phyloP scores from a whole-genome alignment of 2,888 invertebrate species.

The Amblyteles armatorius region DNA sequence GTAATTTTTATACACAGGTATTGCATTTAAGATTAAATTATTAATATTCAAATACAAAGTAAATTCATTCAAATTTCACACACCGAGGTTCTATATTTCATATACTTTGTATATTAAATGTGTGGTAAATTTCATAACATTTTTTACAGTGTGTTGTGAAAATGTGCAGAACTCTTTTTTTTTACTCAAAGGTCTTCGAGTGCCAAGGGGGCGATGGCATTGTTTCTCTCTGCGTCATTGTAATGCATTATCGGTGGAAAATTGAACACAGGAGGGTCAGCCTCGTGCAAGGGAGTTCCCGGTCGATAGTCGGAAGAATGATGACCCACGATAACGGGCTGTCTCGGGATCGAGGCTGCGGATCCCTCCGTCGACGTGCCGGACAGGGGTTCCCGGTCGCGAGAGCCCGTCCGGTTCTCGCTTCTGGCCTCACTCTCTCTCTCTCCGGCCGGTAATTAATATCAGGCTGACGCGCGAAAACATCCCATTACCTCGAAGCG shows the following conservation, averaged over 20 bases:
- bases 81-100: no score
- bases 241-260: neutral
- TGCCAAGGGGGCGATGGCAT: neutral
- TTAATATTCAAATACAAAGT: no score
- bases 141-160: no score
- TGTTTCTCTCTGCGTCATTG: neutral
- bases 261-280: conserved; percentile 2
- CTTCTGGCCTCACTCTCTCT: neutral
- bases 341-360: conserved; percentile 9
- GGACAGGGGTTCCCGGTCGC: conserved; percentile 16
- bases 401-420: conserved; percentile 10
- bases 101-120: no score
- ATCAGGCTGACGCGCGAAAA: conserved; percentile 69
- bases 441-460: conserved; percentile 67
- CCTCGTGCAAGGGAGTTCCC: neutral
- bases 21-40: no score
- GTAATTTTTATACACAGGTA: no score
- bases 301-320: conserved; percentile 32
- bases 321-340: conserved; percentile 37
- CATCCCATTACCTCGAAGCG: conserved; percentile 68
- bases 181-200: neutral
- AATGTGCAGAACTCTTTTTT: neutral
- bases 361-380: neutral
- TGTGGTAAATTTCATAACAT: no score
- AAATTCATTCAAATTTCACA: no score